A percentile compares a stretch with the other conserved stretches of the same genome.
phyloP scores from a whole-genome alignment of 2,888 invertebrate species.

The Pemphredon lugubris region DNA sequence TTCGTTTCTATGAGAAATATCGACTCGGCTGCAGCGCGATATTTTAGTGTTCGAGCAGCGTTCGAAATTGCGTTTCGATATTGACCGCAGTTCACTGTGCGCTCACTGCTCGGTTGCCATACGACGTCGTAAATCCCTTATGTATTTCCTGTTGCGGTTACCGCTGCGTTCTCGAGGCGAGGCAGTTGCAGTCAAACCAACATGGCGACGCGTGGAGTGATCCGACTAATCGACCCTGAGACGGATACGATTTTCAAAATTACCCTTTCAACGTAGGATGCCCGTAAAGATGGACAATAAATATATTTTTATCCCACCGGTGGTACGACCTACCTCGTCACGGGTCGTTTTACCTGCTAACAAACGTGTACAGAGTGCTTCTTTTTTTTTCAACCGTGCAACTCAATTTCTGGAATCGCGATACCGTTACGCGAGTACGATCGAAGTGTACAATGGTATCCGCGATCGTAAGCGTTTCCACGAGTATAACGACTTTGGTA shows the following conservation, averaged over 20 bases:
- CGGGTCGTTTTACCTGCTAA: neutral
- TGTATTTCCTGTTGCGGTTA: constrained; percentile 67
- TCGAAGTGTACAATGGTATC: no score
- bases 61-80: constrained; percentile 49
- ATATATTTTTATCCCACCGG: constrained; percentile 10
- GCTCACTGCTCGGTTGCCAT: constrained; percentile 51
- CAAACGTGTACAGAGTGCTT: neutral
- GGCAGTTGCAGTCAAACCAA: constrained; percentile 49
- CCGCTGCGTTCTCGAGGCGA: constrained; percentile 51
- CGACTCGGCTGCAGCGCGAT: constrained; percentile 13
- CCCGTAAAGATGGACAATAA: constrained; percentile 42
- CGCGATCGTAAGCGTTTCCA: no score
- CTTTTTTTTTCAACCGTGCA: no score
- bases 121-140: constrained; percentile 63
- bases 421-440: no score
- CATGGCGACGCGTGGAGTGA: constrained; percentile 59
- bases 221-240: constrained; percentile 59
- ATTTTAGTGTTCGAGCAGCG: constrained; percentile 15
- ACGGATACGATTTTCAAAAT: constrained; percentile 57
- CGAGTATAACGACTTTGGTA: no score
- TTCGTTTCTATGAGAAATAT: constrained; percentile 1
- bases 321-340: neutral
- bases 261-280: constrained; percentile 51
- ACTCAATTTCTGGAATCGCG: no score
- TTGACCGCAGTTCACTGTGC: constrained; percentile 57